phyloP scores from a whole-genome alignment of 2,888 invertebrate species.

The Microdon myrmicae region DNA sequence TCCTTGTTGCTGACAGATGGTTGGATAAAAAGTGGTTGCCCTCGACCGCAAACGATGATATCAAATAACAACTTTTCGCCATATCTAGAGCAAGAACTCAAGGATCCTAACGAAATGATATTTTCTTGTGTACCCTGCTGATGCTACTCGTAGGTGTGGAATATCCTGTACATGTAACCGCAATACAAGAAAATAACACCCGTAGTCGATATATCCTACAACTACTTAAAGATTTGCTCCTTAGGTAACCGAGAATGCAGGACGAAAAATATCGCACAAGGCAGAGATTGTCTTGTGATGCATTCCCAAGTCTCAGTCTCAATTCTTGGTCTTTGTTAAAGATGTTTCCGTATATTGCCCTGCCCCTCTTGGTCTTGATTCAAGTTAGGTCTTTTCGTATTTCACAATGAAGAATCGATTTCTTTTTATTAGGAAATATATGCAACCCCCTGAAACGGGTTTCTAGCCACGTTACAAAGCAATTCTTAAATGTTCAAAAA shows the following conservation, averaged over 20 bases:
- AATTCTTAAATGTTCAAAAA: too few relatives aligned
- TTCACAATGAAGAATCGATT: constrained; percentile 9
- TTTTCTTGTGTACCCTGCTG: too few relatives aligned
- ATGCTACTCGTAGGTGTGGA: too few relatives aligned
- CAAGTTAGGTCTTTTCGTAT: neutral
- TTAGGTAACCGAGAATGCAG: neutral
- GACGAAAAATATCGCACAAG: too few relatives aligned
- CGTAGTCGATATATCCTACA: constrained; percentile 21
- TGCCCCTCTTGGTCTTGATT: neutral
- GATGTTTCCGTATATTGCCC: too few relatives aligned
- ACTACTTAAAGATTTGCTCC: neutral
- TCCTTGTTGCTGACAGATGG: too few relatives aligned
- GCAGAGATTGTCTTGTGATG: constrained; percentile 15
- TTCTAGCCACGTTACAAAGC: too few relatives aligned
- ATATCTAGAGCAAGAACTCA: constrained; percentile 28
- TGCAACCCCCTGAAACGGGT: constrained; percentile 15
- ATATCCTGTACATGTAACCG: constrained; percentile 35
- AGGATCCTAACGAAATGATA: too few relatives aligned
- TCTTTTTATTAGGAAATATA: constrained; percentile 5
- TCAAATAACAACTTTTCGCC: constrained; percentile 46
- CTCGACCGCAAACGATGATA: constrained; percentile 39
- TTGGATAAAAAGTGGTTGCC: constrained; percentile 7
- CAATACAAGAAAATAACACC: constrained; percentile 35
- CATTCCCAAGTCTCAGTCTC: constrained; percentile 26
- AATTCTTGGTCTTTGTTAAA: neutral